Evolutionary conservation across 2,888 invertebrate genomes (phyloP), one percentile per base, ranked within the genome.

Genomic region (Rhingia rostrata): DNA sequence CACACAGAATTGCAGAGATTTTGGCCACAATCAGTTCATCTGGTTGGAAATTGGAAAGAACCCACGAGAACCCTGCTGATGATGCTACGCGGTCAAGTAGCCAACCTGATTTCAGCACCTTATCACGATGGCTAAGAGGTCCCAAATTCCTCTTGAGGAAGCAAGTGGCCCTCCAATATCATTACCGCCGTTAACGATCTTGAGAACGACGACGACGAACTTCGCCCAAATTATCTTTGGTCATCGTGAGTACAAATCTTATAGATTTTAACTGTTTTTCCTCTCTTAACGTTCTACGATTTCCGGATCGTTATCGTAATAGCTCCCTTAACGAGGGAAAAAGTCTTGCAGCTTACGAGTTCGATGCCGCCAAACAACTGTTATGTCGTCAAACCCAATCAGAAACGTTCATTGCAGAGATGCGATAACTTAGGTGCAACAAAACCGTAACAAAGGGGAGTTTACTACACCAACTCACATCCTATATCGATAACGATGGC

Each of bases 1-100:
- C 82, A 9, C 64, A 72, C 47, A 49, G 82, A 47, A 30, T 82
- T 5, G 56, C 64, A 6, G 77, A 82, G 41, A 72, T 77, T 33
- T 33, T 82, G 2, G 35, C n/a, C 4, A 7, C 32, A 0, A 66
- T 66, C 6, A 12, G 75, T 4, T 14, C 74, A 14, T 61, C 3
- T 9, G 30, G 87, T n/a, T 88, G 88, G 86, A 81, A 66, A 22
- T 88, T 87, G 84, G 37, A 75, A 6, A 53, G 56, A 9, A 77
- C 54, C 5, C 5, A 60, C 6, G 35, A 60, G 2, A 73, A 73
- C 12, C 33, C 49, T 4, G 63, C 73, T 7, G 83, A 78, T 37
- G 61, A 83, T 7, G 73, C 73, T 5, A 87, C 86, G 7, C 10
- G 58, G 9, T 37, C 47, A 12, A 35, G 30, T 6, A 22, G 41